Evolutionary conservation across 2,888 invertebrate genomes (phyloP).

Genomic region (Drosophila mercatorum): DNA sequence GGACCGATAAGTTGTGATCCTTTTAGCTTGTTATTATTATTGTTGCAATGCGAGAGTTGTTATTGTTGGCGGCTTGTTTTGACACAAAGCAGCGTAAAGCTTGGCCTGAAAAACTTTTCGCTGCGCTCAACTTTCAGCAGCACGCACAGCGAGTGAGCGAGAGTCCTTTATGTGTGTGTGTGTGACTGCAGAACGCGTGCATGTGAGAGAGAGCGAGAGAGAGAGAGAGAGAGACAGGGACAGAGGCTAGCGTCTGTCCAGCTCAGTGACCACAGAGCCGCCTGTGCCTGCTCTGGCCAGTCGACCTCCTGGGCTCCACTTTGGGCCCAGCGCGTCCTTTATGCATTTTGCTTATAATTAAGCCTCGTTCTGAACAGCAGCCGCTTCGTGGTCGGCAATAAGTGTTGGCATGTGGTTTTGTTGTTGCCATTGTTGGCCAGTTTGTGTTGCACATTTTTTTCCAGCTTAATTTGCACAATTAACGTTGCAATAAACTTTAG

Average conservation of each 20-base stretch:
- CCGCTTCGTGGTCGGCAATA: slow-evolving; percentile 62
- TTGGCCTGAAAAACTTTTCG: slow-evolving; percentile 62
- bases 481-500: slow-evolving; percentile 67
- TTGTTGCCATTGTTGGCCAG: slow-evolving; percentile 22
- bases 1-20: neutral
- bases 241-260: slow-evolving; percentile 39
- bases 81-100: slow-evolving; percentile 64
- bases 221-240: slow-evolving; percentile 2
- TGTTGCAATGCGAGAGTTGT: slow-evolving; percentile 37
- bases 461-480: slow-evolving; percentile 65
- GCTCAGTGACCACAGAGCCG: slow-evolving; percentile 41
- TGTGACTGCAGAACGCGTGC: slow-evolving; percentile 35
- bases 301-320: slow-evolving; percentile 9
- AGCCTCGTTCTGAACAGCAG: slow-evolving; percentile 59
- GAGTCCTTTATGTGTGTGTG: slow-evolving; percentile 10
- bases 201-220: slow-evolving; percentile 17
- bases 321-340: slow-evolving; percentile 28
- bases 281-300: neutral
- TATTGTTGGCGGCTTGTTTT: slow-evolving; percentile 54
- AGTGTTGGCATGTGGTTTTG: slow-evolving; percentile 72
- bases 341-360: slow-evolving; percentile 74
- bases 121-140: slow-evolving; percentile 53
- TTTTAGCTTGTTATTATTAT: slow-evolving; percentile 26
- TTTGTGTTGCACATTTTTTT: slow-evolving; percentile 31
- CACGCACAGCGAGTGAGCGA: slow-evolving; percentile 15